Evolutionary conservation across 2,797 vertebrate genomes (phyloP).

Genomic region (Clarias pachynema): DNA sequence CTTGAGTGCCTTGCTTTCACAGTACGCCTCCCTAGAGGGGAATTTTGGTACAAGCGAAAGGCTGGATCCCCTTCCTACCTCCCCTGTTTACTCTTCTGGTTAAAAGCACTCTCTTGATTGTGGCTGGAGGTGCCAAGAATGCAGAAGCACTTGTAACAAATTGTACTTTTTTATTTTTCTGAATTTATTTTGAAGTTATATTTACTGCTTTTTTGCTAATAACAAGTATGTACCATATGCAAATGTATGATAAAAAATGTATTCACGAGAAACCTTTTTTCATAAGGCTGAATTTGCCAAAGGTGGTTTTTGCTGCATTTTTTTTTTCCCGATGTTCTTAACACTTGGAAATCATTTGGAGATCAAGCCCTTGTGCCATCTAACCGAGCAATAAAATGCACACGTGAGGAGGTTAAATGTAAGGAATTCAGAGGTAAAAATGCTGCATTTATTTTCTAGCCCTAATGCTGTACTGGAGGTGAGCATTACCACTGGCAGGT

Average conservation of each 20-base stretch:
- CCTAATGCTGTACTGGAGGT: constrained; percentile 61
- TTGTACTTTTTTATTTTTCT: constrained; percentile 66
- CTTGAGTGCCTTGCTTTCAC: constrained; percentile 38
- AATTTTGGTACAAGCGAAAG: constrained; percentile 46
- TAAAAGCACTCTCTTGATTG: constrained; percentile 69
- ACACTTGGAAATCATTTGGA: constrained; percentile 60
- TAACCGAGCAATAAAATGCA: constrained; percentile 80
- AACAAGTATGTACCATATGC: constrained; percentile 64
- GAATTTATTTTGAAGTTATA: constrained; percentile 65
- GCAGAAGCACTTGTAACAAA: constrained; percentile 76
- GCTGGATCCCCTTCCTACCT: constrained; percentile 62
- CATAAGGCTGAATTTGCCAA: constrained; percentile 72
- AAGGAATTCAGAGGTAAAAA: constrained; percentile 60
- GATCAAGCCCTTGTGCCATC: constrained; percentile 75
- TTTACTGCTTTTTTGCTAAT: constrained; percentile 57
- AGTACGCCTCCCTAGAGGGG: constrained; percentile 19
- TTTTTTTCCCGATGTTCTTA: constrained; percentile 37
- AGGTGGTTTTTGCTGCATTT: constrained; percentile 70
- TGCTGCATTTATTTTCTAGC: constrained; percentile 74
- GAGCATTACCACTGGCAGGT: constrained; percentile 59
- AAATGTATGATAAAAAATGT: constrained; percentile 65
- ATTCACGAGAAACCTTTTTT: constrained; percentile 57
- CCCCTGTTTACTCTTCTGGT: constrained; percentile 60
- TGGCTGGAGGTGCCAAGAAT: constrained; percentile 74
- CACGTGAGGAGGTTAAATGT: constrained; percentile 50